A percentile compares a stretch with the other conserved stretches of the same genome.
These are phyloP conservation scores for Sebastolobus alascanus DNA, from an alignment of 2,797 vertebrate genomes.

Conservation along the genomic window DNA sequence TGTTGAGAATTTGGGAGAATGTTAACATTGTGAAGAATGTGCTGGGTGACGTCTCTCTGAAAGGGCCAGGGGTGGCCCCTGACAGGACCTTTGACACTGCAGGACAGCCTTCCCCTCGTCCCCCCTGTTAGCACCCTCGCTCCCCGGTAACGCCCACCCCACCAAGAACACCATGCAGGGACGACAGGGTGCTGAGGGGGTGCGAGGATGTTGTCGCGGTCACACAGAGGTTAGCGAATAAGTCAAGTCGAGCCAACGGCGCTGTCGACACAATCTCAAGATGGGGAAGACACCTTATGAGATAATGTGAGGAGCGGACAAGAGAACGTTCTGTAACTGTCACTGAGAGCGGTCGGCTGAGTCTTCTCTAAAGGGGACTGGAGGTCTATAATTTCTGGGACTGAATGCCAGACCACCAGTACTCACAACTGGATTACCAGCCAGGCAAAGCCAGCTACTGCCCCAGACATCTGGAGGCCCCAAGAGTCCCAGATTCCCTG, in stretches of 20 bases:
- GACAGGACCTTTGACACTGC: constrained; percentile 82
- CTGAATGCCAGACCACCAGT: not conserved
- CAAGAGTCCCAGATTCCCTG: not conserved
- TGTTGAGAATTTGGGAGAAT: constrained; percentile 82
- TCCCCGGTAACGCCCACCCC: constrained; percentile 65
- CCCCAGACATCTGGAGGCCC: not conserved
- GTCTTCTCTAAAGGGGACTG: not conserved
- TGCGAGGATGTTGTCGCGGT: constrained; percentile 65
- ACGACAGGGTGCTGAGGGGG: constrained; percentile 34
- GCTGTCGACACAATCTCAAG: not conserved
- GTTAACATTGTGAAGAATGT: constrained; percentile 87
- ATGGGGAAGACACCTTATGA: not conserved
- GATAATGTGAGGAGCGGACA: not conserved
- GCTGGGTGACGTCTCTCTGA: constrained; percentile 79
- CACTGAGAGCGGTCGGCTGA: not conserved
- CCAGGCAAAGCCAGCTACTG: not conserved
- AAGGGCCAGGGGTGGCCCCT: constrained; percentile 71
- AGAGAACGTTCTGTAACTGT: not conserved
- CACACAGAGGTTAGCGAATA: constrained; percentile 79
- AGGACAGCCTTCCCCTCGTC: constrained; percentile 67
- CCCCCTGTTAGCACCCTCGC: constrained; percentile 51
- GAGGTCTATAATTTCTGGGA: not conserved
- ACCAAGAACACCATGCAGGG: constrained; percentile 54
- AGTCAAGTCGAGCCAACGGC: constrained; percentile 36
- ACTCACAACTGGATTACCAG: not conserved